Conservation (phyloP, 2,888 invertebrate species). For the Cosmia pyralina region DNA sequence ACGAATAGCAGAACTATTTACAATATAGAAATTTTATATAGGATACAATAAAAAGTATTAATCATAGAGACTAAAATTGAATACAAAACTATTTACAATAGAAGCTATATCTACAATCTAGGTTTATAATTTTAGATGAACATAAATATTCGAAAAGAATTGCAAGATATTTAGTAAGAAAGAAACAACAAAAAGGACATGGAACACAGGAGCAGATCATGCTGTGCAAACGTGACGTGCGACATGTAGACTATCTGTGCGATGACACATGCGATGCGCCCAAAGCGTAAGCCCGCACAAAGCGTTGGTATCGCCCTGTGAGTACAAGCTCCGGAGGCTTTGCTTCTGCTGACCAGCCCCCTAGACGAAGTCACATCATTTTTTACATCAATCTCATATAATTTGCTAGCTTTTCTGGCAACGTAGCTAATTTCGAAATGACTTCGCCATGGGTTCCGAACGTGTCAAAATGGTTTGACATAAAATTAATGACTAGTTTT, state of each 20-base stretch:
- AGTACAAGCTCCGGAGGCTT: constrained; percentile 77
- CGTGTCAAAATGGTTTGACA: constrained; percentile 11
- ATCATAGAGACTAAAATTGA: constrained; percentile 18
- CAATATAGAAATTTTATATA: constrained; percentile 41
- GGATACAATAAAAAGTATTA: constrained; percentile 35
- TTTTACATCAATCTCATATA: not conserved
- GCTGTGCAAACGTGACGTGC: constrained; percentile 64
- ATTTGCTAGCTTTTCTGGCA: not conserved
- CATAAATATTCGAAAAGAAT: constrained; percentile 23
- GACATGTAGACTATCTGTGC: constrained; percentile 69
- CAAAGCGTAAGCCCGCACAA: constrained; percentile 74
- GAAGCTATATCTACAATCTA: constrained; percentile 53
- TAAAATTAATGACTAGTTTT: constrained; percentile 8
- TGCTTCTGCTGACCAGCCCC: constrained; percentile 63
- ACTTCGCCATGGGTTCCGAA: constrained; percentile 16
- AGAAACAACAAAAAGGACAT: constrained; percentile 36
- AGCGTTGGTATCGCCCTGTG: constrained; percentile 78
- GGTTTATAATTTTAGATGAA: constrained; percentile 22
- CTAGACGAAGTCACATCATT: constrained; percentile 14
- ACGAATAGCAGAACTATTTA: constrained; percentile 55
- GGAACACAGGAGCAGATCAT: constrained; percentile 50
- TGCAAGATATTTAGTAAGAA: constrained; percentile 31
- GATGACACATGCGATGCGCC: constrained; percentile 73
- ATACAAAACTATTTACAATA: constrained; percentile 47
- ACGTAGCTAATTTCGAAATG: not conserved